Conservation (phyloP, 2,113 vertebrate genomes). For the Sceloporus undulatus region DNA sequence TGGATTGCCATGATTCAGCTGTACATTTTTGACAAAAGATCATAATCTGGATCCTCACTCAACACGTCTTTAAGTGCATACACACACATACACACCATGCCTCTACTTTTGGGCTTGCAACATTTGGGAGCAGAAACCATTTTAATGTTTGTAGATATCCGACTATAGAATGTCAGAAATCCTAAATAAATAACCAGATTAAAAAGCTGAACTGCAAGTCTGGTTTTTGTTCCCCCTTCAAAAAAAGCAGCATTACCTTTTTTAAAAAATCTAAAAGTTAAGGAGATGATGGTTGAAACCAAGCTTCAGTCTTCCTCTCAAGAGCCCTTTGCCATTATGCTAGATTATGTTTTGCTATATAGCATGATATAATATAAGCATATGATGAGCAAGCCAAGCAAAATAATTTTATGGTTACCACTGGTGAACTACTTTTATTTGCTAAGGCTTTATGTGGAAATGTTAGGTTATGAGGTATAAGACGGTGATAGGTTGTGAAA, state of each 20-base stretch:
- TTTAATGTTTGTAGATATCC: too few species aligned
- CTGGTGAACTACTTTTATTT: constrained; percentile 37
- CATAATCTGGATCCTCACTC: too few species aligned
- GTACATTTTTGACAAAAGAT: too few species aligned
- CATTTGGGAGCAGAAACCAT: too few species aligned
- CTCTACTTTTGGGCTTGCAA: too few species aligned
- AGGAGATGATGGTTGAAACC: constrained; percentile 43
- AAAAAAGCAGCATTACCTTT: not conserved
- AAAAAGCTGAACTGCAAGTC: too few species aligned
- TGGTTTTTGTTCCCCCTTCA: too few species aligned
- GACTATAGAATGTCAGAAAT: too few species aligned
- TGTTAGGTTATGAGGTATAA: constrained; percentile 7
- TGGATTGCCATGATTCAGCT: too few species aligned
- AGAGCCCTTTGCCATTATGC: not conserved
- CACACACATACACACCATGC: too few species aligned
- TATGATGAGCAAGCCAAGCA: constrained; percentile 38
- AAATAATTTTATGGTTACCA: constrained; percentile 36
- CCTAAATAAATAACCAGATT: not conserved
- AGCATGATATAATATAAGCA: constrained; percentile 1
- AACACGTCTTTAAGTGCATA: too few species aligned
- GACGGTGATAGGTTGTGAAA: constrained; percentile 12
- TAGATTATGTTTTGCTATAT: not conserved
- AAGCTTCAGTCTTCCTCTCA: not conserved
- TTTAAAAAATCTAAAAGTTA: constrained; percentile 20
- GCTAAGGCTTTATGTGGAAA: constrained; percentile 34